phyloP scores from a whole-genome alignment of 2,888 invertebrate genomes.

The Ligdia adustata region DNA sequence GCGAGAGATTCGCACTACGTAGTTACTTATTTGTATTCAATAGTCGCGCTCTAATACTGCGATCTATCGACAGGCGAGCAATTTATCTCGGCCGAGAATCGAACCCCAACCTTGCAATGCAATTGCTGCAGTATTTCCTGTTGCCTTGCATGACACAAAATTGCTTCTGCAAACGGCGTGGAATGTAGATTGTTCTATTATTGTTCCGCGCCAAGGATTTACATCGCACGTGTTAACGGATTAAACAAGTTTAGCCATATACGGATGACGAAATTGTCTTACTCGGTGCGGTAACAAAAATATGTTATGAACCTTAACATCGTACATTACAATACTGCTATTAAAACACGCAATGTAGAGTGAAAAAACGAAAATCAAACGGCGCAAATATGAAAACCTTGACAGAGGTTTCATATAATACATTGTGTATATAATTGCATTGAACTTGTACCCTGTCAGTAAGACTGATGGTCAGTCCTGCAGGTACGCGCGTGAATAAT shows the following conservation, averaged over 20 bases:
- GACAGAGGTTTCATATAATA: too few species aligned
- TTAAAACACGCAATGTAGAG: too few species aligned
- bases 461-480: constrained; percentile 69
- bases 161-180: constrained; percentile 71
- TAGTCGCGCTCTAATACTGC: constrained; percentile 72
- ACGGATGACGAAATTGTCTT: constrained; percentile 26
- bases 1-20: too few species aligned
- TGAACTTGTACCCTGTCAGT: constrained; percentile 65
- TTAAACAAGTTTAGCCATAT: constrained; percentile 24
- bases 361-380: too few species aligned
- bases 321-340: too few species aligned
- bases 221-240: constrained; percentile 38
- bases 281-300: constrained; percentile 8
- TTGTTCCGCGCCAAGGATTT: constrained; percentile 56
- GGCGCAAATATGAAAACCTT: too few species aligned
- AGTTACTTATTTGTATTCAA: constrained; percentile 70
- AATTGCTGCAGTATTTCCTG: constrained; percentile 68
- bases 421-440: constrained; percentile 31
- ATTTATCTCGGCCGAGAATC: constrained; percentile 71
- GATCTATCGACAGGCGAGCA: constrained; percentile 66
- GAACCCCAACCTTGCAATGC: constrained; percentile 66
- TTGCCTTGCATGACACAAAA: constrained; percentile 71
- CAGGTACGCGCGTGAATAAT: constrained; percentile 71
- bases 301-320: too few species aligned
- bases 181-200: constrained; percentile 76